These are phyloP conservation scores for Aphelinus certus DNA, from an alignment of 1,140 invertebrate genomes.

Conservation along the genomic window DNA sequence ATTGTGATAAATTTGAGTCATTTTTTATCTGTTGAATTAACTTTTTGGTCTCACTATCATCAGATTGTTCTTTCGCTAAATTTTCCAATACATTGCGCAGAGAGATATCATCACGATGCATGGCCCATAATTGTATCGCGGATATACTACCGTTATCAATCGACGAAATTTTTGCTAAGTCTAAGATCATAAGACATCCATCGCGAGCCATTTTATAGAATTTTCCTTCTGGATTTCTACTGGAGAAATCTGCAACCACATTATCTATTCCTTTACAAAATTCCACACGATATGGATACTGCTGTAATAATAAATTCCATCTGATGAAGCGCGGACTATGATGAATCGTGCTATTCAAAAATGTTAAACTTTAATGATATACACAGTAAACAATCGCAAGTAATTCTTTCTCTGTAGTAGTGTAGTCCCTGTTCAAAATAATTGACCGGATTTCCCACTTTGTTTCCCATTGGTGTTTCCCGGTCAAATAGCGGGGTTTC, in stretches of 20 bases:
- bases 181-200: too few species aligned
- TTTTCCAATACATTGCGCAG: not conserved
- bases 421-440: not conserved
- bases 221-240: not conserved
- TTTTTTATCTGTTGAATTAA: not conserved
- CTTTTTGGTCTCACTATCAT: not conserved
- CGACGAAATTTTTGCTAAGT: too few species aligned
- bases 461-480: too few species aligned
- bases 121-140: too few species aligned
- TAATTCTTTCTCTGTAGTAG: slow-evolving; percentile 30
- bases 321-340: slow-evolving; percentile 16
- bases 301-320: slow-evolving; percentile 29
- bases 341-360: not conserved
- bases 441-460: too few species aligned
- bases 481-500: too few species aligned
- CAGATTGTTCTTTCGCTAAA: not conserved
- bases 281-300: not conserved
- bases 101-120: not conserved
- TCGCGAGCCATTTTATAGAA: not conserved
- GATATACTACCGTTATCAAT: too few species aligned
- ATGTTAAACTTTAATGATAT: slow-evolving; percentile 27
- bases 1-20: not conserved
- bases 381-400: slow-evolving; percentile 29
- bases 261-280: slow-evolving; percentile 31
- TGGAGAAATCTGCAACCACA: slow-evolving; percentile 28